Base-by-base conservation (phyloP, 1,140 invertebrate species). In the Fopius arisanus region DNA sequence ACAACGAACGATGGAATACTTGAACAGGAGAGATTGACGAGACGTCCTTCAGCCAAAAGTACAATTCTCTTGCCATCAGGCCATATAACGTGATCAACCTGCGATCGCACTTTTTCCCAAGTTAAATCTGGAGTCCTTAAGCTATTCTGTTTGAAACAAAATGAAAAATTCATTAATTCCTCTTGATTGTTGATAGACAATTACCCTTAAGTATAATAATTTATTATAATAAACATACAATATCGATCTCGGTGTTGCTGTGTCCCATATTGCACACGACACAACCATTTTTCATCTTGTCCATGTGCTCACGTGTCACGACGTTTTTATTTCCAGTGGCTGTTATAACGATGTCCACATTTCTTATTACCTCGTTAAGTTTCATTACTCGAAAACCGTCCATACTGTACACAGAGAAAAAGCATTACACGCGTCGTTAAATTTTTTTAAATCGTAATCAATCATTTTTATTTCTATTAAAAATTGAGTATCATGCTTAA, bases 201-300 rank as follows among this genome's bases (percentile, higher is more conserved):
- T n/a, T n/a, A n/a, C n/a, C n/a, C n/a, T n/a, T 23, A 51, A 63
- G 2, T 12, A 37, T 16, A 16, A 21, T 29, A 31, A 4, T 31
- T 65, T 0, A 14, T 1, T 3, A 70, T 14, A 14, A 26, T 33
- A 66, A 69, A 77, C 93, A 88, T 90, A 96, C 95, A 75, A 98
- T 96, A 90, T 98, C 97, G 78, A 99, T 97, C 91, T 99, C 97
- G 16, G 96, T 98, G 88, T 99, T 98, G 66, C 96, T 98, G 88
- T 98, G 97, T 0, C 97, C 97, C 96, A 99, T 99, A 88, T 98
- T 98, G 88, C 97, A 98, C 0, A 99, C 92, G 70, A 98, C 96
- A 84, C 96, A 97, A 62, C 97, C 97, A 83, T 95, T 97, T 89
- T 98, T 98, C 95, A 98, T 96, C 81, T 96, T 93, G 88, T 98